Conservation (phyloP, 1,140 invertebrate genomes). For the Maniola jurtina region DNA sequence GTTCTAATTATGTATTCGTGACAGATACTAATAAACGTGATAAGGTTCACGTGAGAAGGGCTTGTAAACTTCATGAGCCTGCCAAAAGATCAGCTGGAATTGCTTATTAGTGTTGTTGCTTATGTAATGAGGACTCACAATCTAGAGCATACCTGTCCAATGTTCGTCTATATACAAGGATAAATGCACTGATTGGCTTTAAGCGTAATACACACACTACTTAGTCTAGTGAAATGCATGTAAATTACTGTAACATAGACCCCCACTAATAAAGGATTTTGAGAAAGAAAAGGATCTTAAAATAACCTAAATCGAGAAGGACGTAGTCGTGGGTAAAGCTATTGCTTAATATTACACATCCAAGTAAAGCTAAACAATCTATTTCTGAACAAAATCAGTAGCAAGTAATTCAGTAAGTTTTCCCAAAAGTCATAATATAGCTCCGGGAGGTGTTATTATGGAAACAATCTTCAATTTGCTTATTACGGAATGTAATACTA, state of each 20-base stretch:
- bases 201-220: no score
- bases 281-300: no score
- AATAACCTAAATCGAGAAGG: no score
- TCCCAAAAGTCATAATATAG: neutral
- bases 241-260: no score
- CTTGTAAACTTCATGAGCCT: slow-evolving; percentile 27
- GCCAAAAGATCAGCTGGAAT: slow-evolving; percentile 16
- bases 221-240: no score
- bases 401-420: neutral
- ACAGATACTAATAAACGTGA: slow-evolving; percentile 33
- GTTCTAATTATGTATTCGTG: slow-evolving; percentile 30
- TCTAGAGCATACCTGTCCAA: no score
- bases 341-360: no score
- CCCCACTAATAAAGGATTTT: no score
- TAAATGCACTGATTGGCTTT: no score
- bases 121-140: no score
- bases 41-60: slow-evolving; percentile 20
- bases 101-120: neutral
- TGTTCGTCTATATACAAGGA: no score
- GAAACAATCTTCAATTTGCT: slow-evolving; percentile 58
- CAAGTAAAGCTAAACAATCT: neutral
- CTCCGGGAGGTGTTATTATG: slow-evolving; percentile 42
- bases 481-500: slow-evolving; percentile 48
- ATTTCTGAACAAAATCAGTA: neutral
- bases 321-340: no score